Evolutionary conservation across 2,888 invertebrate species (phyloP).

Genomic region (Drosophila histrio): DNA sequence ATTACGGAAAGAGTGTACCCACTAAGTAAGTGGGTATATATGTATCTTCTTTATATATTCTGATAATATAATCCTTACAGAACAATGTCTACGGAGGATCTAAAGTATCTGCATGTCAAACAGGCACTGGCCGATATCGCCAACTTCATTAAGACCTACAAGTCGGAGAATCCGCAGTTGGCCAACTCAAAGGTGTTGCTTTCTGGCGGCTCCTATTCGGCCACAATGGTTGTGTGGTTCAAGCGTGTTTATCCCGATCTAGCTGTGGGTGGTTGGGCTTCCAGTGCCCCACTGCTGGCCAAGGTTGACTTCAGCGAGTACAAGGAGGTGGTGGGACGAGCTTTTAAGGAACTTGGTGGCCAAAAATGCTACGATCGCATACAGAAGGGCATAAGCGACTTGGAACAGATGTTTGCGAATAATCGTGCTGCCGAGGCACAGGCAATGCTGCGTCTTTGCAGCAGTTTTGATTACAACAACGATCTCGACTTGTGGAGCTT

Average conservation of each 20-base stretch:
- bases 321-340: constrained; percentile 81
- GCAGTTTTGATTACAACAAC: constrained; percentile 74
- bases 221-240: constrained; percentile 88
- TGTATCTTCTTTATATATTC: accelerated
- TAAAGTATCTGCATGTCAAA: constrained; percentile 87
- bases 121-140: constrained; percentile 89
- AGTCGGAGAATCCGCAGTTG: constrained; percentile 76
- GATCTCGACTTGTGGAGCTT: constrained; percentile 81
- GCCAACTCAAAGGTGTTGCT: constrained; percentile 84
- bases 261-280: constrained; percentile 86
- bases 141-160: constrained; percentile 86
- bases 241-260: constrained; percentile 87
- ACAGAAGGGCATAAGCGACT: constrained; percentile 76
- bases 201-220: constrained; percentile 88
- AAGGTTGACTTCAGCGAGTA: constrained; percentile 86
- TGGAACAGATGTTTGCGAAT: constrained; percentile 75
- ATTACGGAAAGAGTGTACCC: constrained; percentile 90
- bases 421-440: constrained; percentile 75
- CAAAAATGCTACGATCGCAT: constrained; percentile 81
- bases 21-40: constrained; percentile 86
- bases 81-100: constrained; percentile 85
- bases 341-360: constrained; percentile 78
- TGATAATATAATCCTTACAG: constrained; percentile 76
- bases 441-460: constrained; percentile 80
- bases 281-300: constrained; percentile 87